Conservation (phyloP, 2,888 invertebrate genomes). For the Apoda limacodes region DNA sequence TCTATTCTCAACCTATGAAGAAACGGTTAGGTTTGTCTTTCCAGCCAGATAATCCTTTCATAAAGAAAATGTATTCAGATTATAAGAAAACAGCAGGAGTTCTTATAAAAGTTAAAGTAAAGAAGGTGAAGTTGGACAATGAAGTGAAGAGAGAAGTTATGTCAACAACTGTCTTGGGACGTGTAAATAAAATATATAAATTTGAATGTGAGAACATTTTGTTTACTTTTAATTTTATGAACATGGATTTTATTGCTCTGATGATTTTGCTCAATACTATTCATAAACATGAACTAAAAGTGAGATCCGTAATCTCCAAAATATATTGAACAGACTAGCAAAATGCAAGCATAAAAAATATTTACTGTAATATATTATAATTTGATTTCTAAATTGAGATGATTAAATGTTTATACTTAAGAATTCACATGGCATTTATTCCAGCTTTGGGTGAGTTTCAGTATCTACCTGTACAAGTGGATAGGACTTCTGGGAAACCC, state of each 20-base stretch:
- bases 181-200: slow-evolving; percentile 70
- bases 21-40: slow-evolving; percentile 80
- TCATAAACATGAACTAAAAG: too few relatives aligned
- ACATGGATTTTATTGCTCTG: too few relatives aligned
- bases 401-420: too few relatives aligned
- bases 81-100: slow-evolving; percentile 75
- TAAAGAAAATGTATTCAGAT: slow-evolving; percentile 83
- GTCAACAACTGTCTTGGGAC: slow-evolving; percentile 68
- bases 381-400: too few relatives aligned
- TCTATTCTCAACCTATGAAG: slow-evolving; percentile 45
- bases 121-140: slow-evolving; percentile 51
- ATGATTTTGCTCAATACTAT: too few relatives aligned
- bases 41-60: slow-evolving; percentile 83
- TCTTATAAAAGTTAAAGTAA: slow-evolving; percentile 78
- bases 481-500: slow-evolving; percentile 35
- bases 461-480: slow-evolving; percentile 79
- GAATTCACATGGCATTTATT: too few relatives aligned
- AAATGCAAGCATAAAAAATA: too few relatives aligned
- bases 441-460: slow-evolving; percentile 92
- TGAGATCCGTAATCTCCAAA: too few relatives aligned
- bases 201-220: slow-evolving; percentile 75
- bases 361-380: too few relatives aligned
- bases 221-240: too few relatives aligned
- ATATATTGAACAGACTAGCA: too few relatives aligned
- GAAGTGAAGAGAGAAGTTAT: slow-evolving; percentile 49